Conservation (phyloP, 2,113 vertebrate genomes). For the Podiceps cristatus region DNA sequence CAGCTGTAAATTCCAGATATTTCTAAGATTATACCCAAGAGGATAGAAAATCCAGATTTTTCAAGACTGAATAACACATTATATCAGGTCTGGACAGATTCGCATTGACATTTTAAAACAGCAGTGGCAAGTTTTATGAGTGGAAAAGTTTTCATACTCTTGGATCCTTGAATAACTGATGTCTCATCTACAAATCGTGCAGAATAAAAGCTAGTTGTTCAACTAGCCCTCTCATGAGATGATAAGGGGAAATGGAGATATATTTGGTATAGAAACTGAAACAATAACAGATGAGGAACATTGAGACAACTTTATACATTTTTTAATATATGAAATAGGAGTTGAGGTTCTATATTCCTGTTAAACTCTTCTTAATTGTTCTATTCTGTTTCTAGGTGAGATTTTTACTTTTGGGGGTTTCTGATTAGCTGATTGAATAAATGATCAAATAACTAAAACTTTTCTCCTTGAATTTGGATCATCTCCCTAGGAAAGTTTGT, state of each 20-base stretch:
- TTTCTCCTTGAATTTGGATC: neutral
- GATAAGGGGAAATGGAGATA: neutral
- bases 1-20: neutral
- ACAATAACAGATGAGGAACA: neutral
- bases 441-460: neutral
- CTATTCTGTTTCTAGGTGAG: neutral
- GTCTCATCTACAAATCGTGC: fast-evolving
- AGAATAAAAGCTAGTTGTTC: neutral
- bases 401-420: neutral
- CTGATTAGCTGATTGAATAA: neutral
- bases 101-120: neutral
- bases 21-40: neutral
- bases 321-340: neutral
- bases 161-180: neutral
- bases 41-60: neutral
- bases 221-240: neutral
- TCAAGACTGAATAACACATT: neutral
- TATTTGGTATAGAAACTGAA: neutral
- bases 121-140: fast-evolving
- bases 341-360: neutral
- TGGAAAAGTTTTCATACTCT: neutral
- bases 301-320: neutral
- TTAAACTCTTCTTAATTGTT: neutral
- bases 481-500: neutral
- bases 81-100: neutral